Base-by-base conservation (phyloP, 2,113 vertebrate genomes). In the Amia ocellicauda region DNA sequence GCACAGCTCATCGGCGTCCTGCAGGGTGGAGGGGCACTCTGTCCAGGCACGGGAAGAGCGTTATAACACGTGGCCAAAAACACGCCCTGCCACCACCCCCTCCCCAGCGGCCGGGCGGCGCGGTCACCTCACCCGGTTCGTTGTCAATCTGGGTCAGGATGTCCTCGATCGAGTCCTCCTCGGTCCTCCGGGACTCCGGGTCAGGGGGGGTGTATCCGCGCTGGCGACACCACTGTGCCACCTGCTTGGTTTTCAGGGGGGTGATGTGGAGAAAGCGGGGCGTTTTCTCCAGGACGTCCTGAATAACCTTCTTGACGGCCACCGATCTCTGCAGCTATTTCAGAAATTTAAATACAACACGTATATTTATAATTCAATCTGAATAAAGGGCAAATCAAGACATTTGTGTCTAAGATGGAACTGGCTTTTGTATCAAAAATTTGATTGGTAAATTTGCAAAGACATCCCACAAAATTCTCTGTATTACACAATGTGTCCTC, bases 281-380 rank as follows among this genome's bases (percentile, higher is more conserved):
- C 0, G 91, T 88, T 71, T 85, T 93, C 70, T 98, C 95, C 64
- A 96, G 31, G 22, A 98, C 88, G 19, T 98, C 95, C 70, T 96
- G 94, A 2, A 98, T 86, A 24, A 94, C 81, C 68, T 94, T 93
- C 60, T 91, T 91, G 70, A 98, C 90, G 0, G 92, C 91, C 76
- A 97, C 88, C 0, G 95, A 96, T 79, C 97, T 89, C 77, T 98
- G 96, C 87, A 96, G 94, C 96, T 99, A 64, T n/a, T n/a, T n/a
- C n/a, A n/a, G n/a, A n/a, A n/a, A n/a, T n/a, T n/a, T n/a, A n/a
- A n/a, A n/a, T n/a, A n/a, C n/a, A n/a, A n/a, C n/a, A n/a, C n/a
- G n/a, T n/a, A n/a, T n/a, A n/a, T n/a, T n/a, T n/a, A n/a, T n/a
- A n/a, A n/a, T n/a, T n/a, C n/a, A n/a, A n/a, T n/a, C n/a, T n/a